Conservation (phyloP, 2,888 invertebrate genomes). For the Pyralis farinalis region DNA sequence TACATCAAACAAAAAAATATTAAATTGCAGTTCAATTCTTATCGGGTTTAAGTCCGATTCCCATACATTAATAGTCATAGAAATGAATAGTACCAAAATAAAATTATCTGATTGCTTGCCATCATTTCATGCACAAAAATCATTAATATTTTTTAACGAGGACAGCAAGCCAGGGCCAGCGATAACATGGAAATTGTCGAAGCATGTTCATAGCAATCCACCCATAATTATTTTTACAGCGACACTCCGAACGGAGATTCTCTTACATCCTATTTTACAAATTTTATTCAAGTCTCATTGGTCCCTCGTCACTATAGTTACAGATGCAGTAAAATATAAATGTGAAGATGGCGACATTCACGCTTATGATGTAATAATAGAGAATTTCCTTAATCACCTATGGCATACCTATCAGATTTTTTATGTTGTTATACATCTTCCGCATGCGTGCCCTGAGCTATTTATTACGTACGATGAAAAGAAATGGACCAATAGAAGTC, state of each 20-base stretch:
- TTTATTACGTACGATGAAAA: conserved; percentile 33
- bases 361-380: conserved; percentile 21
- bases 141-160: neutral
- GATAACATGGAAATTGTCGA: neutral
- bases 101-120: neutral
- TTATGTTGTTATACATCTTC: conserved; percentile 31
- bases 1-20: neutral
- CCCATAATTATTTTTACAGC: conserved; percentile 27
- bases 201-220: conserved; percentile 9
- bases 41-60: neutral
- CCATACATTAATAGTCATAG: neutral
- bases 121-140: neutral
- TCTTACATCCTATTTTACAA: conserved; percentile 19
- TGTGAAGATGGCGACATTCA: conserved; percentile 29
- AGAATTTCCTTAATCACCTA: conserved; percentile 35
- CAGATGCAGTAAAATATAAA: conserved; percentile 17
- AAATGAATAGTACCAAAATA: neutral
- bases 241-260: conserved; percentile 16
- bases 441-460: conserved; percentile 34
- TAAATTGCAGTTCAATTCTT: neutral
- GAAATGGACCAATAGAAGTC: conserved; percentile 13
- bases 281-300: conserved; percentile 23
- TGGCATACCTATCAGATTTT: conserved; percentile 37
- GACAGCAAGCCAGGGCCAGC: neutral
- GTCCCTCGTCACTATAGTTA: conserved; percentile 33